Evolutionary conservation across 2,888 invertebrate genomes (phyloP), one percentile per base, ranked within the genome.

Genomic region (Spatulosminthurus flaviceps): DNA sequence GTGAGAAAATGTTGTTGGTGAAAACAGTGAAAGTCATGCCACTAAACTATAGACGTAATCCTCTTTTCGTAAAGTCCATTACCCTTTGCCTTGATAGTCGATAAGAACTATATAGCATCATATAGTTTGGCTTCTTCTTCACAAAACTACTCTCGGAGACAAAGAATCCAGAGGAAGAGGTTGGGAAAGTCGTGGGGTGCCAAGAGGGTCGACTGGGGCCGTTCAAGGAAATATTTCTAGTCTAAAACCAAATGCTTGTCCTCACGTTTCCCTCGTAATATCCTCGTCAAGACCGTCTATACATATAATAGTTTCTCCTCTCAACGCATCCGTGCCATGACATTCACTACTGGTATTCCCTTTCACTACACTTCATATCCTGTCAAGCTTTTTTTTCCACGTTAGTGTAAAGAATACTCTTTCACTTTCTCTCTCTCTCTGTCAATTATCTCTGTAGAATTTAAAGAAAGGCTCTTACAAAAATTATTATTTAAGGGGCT

Each of bases 21-120:
- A 19, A 19, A 16, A 21, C n/a, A 24, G 70, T 43, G 51, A 72
- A 72, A 43, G 43, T 72, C 51, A 72, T 43, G 51, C 72, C 51
- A 41, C 42, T 72, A 24, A 72, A 72, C 24, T 51, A 26, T 24
- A 24, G 26, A 51, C 5, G 43, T 72, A 72, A 72, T 72, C 24
- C 72, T 72, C 43, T 72, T n/a, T 72, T 72, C 19, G 22, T 70
- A 70, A 70, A 70, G 70, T 70, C 70, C 70, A 70, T 70, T 70
- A 70, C 70, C 70, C 70, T 41, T 28, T 26, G 70, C 41, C 34
- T 11, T 19, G 19, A 41, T n/a, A 34, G n/a, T 51, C 16, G 51
- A 51, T 51, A 51, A 51, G 51, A n/a, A n/a, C 51, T 51, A 19
- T 34, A 34, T 34, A 34, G 34, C 34, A 34, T 34, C 34, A n/a